Percentiles rank a stretch among this genome's conserved stretches.
phyloP scores from a whole-genome alignment of 2,797 vertebrate species.

The Clarias platycephalus region DNA sequence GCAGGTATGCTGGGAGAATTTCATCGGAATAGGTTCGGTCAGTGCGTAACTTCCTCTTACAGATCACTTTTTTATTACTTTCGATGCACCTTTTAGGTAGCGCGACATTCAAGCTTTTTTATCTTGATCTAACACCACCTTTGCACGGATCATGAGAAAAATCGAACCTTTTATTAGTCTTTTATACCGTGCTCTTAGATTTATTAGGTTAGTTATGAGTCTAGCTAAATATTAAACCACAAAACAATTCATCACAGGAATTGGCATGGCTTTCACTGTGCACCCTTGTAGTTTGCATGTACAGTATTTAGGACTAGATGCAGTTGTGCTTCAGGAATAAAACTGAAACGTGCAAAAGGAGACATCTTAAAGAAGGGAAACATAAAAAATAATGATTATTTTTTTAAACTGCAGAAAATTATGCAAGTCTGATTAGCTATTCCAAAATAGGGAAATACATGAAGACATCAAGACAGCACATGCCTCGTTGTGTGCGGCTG shows the following conservation, averaged over 20 bases:
- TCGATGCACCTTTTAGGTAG: background rate
- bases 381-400: background rate
- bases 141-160: background rate
- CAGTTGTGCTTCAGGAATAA: background rate
- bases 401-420: background rate
- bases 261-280: background rate
- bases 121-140: background rate
- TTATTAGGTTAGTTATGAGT: background rate
- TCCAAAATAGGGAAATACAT: background rate
- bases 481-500: conserved; percentile 1
- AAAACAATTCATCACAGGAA: background rate
- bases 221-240: background rate
- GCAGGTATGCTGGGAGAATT: background rate
- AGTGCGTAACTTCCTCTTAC: background rate
- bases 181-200: no score
- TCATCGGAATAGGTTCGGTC: conserved; percentile 1
- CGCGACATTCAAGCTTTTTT: background rate
- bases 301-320: background rate
- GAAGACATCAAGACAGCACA: background rate
- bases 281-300: background rate
- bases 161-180: background rate
- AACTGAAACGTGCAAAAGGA: background rate
- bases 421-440: background rate
- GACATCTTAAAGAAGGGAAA: background rate
- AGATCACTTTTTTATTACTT: no score